These are phyloP conservation scores for Xerus rutilus DNA, from an alignment of 2,797 vertebrate species.

Conservation along the genomic window DNA sequence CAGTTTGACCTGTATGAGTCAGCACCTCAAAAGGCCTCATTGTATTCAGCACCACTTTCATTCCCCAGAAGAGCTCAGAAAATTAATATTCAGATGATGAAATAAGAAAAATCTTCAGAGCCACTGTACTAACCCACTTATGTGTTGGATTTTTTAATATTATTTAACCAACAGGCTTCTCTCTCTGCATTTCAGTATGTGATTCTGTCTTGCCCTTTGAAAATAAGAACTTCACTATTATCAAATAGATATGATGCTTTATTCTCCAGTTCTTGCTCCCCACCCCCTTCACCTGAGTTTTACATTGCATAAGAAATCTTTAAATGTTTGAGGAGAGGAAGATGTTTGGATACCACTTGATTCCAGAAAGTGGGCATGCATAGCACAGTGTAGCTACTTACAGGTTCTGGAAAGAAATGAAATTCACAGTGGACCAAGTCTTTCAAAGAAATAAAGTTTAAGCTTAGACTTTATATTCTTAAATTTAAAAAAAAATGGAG, in stretches of 20 bases:
- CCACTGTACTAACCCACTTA: slow-evolving; percentile 33
- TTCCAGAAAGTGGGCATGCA: slow-evolving; percentile 50
- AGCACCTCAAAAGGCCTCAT: slow-evolving; percentile 60
- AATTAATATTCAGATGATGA: slow-evolving; percentile 74
- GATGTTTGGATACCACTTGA: slow-evolving; percentile 50
- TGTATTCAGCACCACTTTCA: slow-evolving; percentile 57
- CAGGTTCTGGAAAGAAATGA: slow-evolving; percentile 55
- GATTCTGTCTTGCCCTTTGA: not conserved
- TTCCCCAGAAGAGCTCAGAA: slow-evolving; percentile 69
- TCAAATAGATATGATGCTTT: not conserved
- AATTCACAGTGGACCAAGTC: slow-evolving; percentile 18
- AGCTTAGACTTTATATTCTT: not conserved
- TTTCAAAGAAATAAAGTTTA: slow-evolving; percentile 62
- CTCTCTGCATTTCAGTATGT: not conserved
- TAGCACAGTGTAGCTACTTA: not conserved
- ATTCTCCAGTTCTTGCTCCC: slow-evolving; percentile 45
- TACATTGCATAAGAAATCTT: slow-evolving; percentile 60
- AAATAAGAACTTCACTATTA: slow-evolving; percentile 3
- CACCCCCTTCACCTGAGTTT: not conserved
- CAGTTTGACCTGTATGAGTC: slow-evolving; percentile 76
- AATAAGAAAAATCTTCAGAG: slow-evolving; percentile 32
- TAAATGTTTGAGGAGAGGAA: slow-evolving; percentile 66
- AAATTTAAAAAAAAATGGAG: not conserved
- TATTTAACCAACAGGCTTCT: slow-evolving; percentile 52
- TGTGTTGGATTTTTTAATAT: slow-evolving; percentile 37